A percentile compares a stretch with the other conserved stretches of the same genome.
phyloP scores from a whole-genome alignment of 1,140 invertebrate species.

The Arctopsyche grandis region DNA sequence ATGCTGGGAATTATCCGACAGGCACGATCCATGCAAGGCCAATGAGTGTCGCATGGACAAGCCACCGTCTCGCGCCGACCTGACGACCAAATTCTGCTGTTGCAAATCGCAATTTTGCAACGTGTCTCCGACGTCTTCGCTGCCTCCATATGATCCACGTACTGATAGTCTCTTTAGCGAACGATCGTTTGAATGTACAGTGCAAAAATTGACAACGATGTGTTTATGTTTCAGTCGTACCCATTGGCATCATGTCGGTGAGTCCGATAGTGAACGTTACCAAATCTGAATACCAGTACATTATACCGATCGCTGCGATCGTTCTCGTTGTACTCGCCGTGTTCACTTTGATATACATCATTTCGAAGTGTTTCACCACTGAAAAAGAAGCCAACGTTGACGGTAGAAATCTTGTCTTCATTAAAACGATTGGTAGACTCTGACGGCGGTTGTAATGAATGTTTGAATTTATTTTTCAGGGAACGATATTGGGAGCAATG shows the following conservation, averaged over 20 bases:
- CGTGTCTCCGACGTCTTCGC: slow-evolving; percentile 54
- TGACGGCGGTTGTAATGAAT: no score
- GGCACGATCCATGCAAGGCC: slow-evolving; percentile 56
- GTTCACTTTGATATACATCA: not conserved
- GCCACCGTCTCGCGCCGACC: slow-evolving; percentile 54
- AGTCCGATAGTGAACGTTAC: not conserved
- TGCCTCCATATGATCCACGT: slow-evolving; percentile 31
- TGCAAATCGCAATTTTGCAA: slow-evolving; percentile 62
- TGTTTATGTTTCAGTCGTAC: no score
- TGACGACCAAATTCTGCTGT: slow-evolving; percentile 62
- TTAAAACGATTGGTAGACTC: not conserved
- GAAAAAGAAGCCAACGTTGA: not conserved
- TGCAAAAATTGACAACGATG: no score
- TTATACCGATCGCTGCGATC: not conserved
- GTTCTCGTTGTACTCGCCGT: not conserved
- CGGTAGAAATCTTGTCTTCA: not conserved
- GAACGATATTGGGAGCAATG: slow-evolving; percentile 20
- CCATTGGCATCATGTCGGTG: not conserved
- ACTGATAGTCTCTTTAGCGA: no score
- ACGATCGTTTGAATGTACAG: no score
- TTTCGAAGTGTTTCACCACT: not conserved
- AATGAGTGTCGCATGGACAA: slow-evolving; percentile 55
- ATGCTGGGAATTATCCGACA: slow-evolving; percentile 62
- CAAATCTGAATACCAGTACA: not conserved
- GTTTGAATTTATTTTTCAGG: not conserved